These are phyloP conservation scores for Dyspetes luteomarginatus DNA, from an alignment of 2,888 invertebrate genomes.

Conservation along the genomic window DNA sequence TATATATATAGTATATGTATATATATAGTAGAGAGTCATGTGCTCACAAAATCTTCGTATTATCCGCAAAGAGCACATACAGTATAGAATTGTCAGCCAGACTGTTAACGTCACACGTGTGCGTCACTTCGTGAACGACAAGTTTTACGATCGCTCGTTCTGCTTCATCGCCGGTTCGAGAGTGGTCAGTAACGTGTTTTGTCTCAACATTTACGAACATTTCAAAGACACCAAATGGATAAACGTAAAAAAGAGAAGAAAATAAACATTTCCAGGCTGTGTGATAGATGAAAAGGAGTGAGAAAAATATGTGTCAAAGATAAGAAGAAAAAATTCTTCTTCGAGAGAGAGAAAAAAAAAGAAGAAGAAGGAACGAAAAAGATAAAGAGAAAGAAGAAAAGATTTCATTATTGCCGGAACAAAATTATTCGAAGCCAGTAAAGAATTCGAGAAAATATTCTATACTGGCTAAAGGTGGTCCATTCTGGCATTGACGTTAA, in stretches of 20 bases:
- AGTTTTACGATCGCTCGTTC: neutral
- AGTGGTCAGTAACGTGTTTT: conserved; percentile 5
- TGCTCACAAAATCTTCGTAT: neutral
- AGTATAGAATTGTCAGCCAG: conserved; percentile 1
- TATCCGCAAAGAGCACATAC: neutral
- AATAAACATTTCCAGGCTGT: neutral
- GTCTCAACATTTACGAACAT: neutral
- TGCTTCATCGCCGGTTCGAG: neutral
- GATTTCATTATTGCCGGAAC: neutral
- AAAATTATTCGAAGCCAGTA: neutral
- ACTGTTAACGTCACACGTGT: neutral
- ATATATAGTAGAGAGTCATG: too few species aligned
- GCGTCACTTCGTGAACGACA: conserved; percentile 17
- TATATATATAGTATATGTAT: too few species aligned
- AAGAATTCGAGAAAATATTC: neutral
- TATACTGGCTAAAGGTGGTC: conserved; percentile 33
- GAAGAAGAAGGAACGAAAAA: neutral
- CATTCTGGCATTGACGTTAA: conserved; percentile 18
- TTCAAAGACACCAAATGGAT: neutral
- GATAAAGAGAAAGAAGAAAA: neutral
- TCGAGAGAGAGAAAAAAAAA: neutral
- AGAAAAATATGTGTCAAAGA: neutral
- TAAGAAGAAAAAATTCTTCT: neutral
- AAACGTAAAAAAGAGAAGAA: neutral
- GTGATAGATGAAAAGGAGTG: conserved; percentile 1